Evolutionary conservation across 92 coral and sea anemone species (phyloP).

Genomic region (Epizoanthus rinbou): DNA sequence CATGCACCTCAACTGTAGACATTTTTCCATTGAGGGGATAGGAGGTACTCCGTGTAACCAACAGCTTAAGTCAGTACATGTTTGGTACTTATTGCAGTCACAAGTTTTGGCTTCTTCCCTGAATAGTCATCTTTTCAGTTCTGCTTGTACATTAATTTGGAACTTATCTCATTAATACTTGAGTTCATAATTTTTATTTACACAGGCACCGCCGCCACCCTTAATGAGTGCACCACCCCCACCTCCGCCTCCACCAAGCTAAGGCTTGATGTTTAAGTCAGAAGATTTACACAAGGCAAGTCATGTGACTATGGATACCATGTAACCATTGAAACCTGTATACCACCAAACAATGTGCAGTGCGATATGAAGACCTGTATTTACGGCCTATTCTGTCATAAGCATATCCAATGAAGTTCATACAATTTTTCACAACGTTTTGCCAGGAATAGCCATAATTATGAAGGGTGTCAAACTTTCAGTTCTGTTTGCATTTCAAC

Average conservation of each 20-base stretch:
- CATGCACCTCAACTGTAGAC: no score
- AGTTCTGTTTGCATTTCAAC: neutral
- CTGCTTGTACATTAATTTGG: no score
- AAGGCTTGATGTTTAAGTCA: neutral
- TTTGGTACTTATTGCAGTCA: no score
- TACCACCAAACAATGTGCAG: neutral
- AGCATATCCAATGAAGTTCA: neutral
- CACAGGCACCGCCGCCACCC: slow-evolving; percentile 79
- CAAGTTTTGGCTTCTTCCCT: no score
- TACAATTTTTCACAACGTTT: neutral
- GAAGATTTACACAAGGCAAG: neutral
- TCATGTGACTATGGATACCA: neutral
- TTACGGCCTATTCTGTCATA: neutral
- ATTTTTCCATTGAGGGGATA: no score
- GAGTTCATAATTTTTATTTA: neutral
- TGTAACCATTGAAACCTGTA: neutral
- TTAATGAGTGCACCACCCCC: slow-evolving; percentile 91
- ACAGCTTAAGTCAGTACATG: no score
- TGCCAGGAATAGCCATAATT: neutral
- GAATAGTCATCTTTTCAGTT: no score
- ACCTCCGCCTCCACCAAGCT: slow-evolving; percentile 91
- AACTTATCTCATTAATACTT: neutral
- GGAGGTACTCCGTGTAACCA: no score
- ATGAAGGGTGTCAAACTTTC: no score
- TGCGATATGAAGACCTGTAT: neutral